Percentiles rank a stretch among this genome's conserved stretches.
phyloP scores from a whole-genome alignment of 2,113 vertebrate genomes.

The Cryptotis parvus region DNA sequence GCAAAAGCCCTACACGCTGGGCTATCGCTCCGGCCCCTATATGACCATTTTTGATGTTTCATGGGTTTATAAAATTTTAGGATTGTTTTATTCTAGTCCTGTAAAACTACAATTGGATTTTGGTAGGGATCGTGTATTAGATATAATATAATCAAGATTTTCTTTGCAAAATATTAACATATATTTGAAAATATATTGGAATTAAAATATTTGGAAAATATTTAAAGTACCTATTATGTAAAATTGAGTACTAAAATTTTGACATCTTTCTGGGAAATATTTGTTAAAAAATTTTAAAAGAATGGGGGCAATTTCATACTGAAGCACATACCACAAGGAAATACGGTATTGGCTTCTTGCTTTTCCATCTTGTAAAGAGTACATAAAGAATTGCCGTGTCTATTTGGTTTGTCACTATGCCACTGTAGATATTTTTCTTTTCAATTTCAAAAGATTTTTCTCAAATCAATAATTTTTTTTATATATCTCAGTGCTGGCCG shows the following conservation, averaged over 20 bases:
- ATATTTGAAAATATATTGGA: background rate
- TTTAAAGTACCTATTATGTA: background rate
- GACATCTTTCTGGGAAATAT: background rate
- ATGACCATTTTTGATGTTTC: background rate
- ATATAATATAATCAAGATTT: too few species aligned
- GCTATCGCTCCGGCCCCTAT: too few species aligned
- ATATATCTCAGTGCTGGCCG: constrained; percentile 20
- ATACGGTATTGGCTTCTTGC: background rate
- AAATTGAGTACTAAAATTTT: background rate
- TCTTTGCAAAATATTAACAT: too few species aligned
- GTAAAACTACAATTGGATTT: background rate
- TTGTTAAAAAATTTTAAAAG: background rate
- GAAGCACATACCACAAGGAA: background rate
- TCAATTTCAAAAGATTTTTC: constrained; percentile 38
- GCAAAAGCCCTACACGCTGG: too few species aligned
- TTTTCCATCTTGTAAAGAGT: background rate
- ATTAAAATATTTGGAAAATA: constrained; percentile 10
- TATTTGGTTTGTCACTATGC: background rate
- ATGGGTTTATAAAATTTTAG: background rate
- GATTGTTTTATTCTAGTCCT: background rate
- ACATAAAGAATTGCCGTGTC: background rate
- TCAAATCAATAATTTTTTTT: constrained; percentile 1
- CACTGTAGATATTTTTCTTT: background rate
- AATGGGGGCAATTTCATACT: background rate
- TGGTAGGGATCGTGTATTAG: background rate